A percentile compares a stretch with the other conserved stretches of the same genome.
Evolutionary conservation across 1,140 invertebrate species (phyloP).

Genomic region (Sitodiplosis mosellana): DNA sequence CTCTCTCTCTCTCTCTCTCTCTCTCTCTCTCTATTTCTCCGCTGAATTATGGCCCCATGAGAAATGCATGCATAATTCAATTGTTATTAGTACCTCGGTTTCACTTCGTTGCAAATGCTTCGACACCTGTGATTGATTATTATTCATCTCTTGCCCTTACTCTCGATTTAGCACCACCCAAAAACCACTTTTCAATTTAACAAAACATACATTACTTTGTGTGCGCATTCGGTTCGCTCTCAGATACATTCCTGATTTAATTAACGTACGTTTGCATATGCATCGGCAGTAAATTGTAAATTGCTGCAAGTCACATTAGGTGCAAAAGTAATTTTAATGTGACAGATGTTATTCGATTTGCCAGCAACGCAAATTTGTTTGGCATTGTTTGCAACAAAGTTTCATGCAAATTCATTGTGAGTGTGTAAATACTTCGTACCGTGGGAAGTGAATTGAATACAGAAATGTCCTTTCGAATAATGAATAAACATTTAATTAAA

Average conservation of each 20-base stretch:
- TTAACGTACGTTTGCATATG: slow-evolving; percentile 6
- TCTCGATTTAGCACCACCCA: neutral
- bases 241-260: neutral
- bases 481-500: neutral
- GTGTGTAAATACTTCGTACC: neutral
- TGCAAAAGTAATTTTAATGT: no score
- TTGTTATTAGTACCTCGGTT: no score
- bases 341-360: no score
- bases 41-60: neutral
- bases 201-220: neutral
- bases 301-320: no score
- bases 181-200: neutral
- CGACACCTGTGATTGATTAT: neutral
- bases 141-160: neutral
- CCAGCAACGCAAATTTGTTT: no score
- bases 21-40: neutral
- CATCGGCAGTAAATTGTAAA: slow-evolving; percentile 7
- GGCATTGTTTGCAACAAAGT: no score
- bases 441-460: neutral
- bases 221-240: no score
- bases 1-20: neutral
- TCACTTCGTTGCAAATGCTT: neutral
- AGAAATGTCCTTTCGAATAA: neutral
- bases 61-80: no score
- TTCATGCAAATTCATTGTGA: no score